These are phyloP conservation scores for Ptiloglossa arizonensis DNA, from an alignment of 1,140 invertebrate species.

Conservation along the genomic window DNA sequence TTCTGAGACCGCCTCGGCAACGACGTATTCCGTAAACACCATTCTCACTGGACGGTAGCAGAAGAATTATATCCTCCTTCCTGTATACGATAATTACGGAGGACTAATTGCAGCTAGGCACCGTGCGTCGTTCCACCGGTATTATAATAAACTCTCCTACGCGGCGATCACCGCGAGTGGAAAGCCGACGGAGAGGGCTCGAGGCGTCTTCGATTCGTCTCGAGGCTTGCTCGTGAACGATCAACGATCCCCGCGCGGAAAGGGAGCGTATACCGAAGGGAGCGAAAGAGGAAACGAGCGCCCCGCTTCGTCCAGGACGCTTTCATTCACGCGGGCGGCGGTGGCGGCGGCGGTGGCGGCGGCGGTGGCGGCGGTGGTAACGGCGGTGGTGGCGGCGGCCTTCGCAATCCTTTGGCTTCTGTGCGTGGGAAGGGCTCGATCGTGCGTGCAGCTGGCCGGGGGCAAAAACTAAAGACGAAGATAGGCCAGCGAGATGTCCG, in stretches of 20 bases:
- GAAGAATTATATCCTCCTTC: constrained; percentile 27
- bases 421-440: constrained; percentile 54
- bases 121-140: neutral
- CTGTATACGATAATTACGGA: constrained; percentile 24
- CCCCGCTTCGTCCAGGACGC: constrained; percentile 56
- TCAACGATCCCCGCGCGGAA: neutral
- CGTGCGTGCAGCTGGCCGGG: neutral
- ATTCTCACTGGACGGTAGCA: constrained; percentile 7
- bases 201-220: neutral
- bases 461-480: constrained; percentile 19
- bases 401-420: constrained; percentile 57
- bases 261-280: constrained; percentile 29
- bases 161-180: neutral
- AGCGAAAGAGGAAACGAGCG: constrained; percentile 26
- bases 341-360: constrained; percentile 22
- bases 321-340: constrained; percentile 61
- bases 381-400: constrained; percentile 30
- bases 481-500: neutral
- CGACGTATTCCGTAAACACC: constrained; percentile 16
- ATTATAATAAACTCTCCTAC: neutral
- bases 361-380: no score
- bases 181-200: neutral
- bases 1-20: neutral
- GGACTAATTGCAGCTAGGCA: constrained; percentile 1
- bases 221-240: neutral